These are phyloP conservation scores for Eucera pruinosa DNA, from an alignment of 2,888 invertebrate genomes.

Conservation along the genomic window DNA sequence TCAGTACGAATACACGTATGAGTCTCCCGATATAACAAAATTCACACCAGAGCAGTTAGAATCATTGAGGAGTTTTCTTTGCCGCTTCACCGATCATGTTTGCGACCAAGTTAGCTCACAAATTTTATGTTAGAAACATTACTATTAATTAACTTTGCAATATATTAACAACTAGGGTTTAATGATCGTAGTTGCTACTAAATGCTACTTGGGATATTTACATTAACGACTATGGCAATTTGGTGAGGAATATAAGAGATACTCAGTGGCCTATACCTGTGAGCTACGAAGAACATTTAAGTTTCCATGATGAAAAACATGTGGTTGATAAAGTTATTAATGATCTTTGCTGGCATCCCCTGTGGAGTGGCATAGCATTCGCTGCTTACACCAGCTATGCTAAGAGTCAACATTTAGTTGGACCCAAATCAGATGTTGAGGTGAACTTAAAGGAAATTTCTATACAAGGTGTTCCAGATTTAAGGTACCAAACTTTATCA, in stretches of 20 bases:
- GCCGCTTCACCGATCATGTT: constrained; percentile 70
- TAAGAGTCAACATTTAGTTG: constrained; percentile 73
- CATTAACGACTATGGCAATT: constrained; percentile 86
- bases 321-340: constrained; percentile 89
- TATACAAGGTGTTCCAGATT: too few species aligned
- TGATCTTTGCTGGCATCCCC: constrained; percentile 89
- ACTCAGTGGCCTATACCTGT: constrained; percentile 70
- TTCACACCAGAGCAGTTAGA: constrained; percentile 77
- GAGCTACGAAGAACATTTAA: constrained; percentile 76
- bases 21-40: constrained; percentile 61
- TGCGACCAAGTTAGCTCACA: constrained; percentile 74
- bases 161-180: neutral
- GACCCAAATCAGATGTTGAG: constrained; percentile 60
- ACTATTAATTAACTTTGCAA: neutral
- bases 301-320: constrained; percentile 77
- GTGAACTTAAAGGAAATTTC: constrained; percentile 32
- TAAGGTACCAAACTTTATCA: too few species aligned
- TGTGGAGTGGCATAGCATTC: constrained; percentile 89
- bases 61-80: constrained; percentile 76
- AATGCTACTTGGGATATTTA: constrained; percentile 86
- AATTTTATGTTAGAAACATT: neutral
- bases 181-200: constrained; percentile 35
- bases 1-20: constrained; percentile 86
- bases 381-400: constrained; percentile 87
- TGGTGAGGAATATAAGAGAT: constrained; percentile 83